Evolutionary conservation across 2,113 vertebrate genomes (phyloP).

Genomic region (Rhadina sibilatrix): DNA sequence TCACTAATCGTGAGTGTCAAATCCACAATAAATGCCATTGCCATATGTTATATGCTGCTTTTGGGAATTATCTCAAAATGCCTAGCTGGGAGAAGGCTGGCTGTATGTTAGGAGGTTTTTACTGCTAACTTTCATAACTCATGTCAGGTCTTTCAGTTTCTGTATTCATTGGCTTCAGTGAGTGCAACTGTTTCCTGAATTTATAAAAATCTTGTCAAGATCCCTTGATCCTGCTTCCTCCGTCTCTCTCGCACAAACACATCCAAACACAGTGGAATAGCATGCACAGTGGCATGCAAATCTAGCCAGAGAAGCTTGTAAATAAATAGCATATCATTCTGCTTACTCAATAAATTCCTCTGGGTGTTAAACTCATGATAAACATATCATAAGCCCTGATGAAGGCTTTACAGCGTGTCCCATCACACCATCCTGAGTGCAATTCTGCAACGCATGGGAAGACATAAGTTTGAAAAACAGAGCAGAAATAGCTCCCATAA

Average conservation of each 20-base stretch:
- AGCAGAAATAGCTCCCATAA: background rate
- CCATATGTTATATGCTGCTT: constrained; percentile 31
- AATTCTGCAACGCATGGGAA: background rate
- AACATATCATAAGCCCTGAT: background rate
- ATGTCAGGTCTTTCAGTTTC: constrained; percentile 36
- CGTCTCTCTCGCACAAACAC: background rate
- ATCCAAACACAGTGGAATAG: background rate
- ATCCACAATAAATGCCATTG: constrained; percentile 41
- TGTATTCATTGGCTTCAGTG: constrained; percentile 24
- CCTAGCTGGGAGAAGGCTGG: background rate
- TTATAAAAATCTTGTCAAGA: constrained; percentile 39
- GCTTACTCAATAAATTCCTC: constrained; percentile 25
- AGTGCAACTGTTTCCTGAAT: constrained; percentile 41
- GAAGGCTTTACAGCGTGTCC: constrained; percentile 17
- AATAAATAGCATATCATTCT: constrained; percentile 8
- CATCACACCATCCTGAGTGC: background rate
- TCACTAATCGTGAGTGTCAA: constrained; percentile 34
- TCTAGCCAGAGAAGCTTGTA: background rate
- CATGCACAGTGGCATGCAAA: background rate
- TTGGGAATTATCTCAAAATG: constrained; percentile 35
- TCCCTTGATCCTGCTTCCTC: constrained; percentile 37
- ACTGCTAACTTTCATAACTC: constrained; percentile 32
- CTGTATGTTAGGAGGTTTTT: background rate
- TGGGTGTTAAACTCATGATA: background rate
- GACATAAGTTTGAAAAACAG: background rate